Evolutionary conservation across 2,888 invertebrate species (phyloP), one percentile per base, ranked within the genome.

Genomic region (Rhingia campestris): DNA sequence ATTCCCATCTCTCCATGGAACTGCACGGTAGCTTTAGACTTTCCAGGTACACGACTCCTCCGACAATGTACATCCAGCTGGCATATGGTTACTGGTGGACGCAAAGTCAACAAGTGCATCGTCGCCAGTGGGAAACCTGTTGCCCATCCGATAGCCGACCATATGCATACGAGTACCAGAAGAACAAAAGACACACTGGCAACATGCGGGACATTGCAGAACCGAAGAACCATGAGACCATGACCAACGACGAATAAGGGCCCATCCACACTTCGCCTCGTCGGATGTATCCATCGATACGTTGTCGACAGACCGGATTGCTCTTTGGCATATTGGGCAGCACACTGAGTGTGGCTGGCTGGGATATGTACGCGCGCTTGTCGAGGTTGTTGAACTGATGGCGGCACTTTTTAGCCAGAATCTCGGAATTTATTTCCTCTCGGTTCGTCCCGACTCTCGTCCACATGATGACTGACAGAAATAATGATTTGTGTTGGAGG

Each of bases 401-500:
- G 77, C 76, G 81, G 81, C 66, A 77, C 81, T 75, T 75, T 81
- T 81, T 33, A 75, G 70, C 63, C 75, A 56, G 75, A 75, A 59
- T 70, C 22, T 49, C 58, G 63, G 69, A 81, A 81, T 81, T 69
- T 70, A 66, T 81, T 67, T 61, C 66, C 58, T 77, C 67, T 58
- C 47, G 49, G 49, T 76, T 43, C 49, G 49, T 59, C 59, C 59
- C 66, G 41, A 61, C 54, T 70, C 54, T 70, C 14, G 37, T 67
- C 54, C 54, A 37, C 4, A 32, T 9, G 7, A 35, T 70, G 81
- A 37, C 69, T 77, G 81, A 72, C 77, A 81, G 76, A 66, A 81
- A 61, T 77, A 77, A 81, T 81, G 81, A 81, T 81, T 81, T 81
- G 81, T 77, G 81, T 73, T 77, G 66, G 72, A 77, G 37, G 76